Evolutionary conservation across 2,888 invertebrate genomes (phyloP).

Genomic region (Furcula furcula): DNA sequence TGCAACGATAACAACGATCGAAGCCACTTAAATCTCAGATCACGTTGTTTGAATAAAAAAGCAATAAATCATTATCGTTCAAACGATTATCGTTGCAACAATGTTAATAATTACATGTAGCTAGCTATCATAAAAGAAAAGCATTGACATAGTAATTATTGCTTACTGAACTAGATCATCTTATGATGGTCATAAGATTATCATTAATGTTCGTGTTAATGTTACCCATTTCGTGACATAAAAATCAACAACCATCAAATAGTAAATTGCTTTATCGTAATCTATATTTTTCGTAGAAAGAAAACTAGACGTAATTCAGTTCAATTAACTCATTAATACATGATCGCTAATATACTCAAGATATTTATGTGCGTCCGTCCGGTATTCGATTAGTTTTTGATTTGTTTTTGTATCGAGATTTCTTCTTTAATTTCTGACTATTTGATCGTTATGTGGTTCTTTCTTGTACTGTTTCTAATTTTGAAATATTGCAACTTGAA

Average conservation of each 20-base stretch:
- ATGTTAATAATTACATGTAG: background rate
- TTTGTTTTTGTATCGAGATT: too few relatives aligned
- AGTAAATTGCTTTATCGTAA: constrained; percentile 31
- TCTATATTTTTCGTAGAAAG: constrained; percentile 21
- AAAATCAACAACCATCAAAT: constrained; percentile 30
- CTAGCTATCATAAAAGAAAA: background rate
- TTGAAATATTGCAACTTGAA: too few relatives aligned
- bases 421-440: too few relatives aligned
- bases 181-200: background rate
- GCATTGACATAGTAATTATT: background rate
- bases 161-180: background rate
- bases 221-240: constrained; percentile 29
- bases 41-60: background rate
- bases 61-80: background rate
- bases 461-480: too few relatives aligned
- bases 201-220: constrained; percentile 13
- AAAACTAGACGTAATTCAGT: constrained; percentile 21
- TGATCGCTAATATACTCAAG: constrained; percentile 25
- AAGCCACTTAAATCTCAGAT: background rate
- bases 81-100: background rate
- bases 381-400: constrained; percentile 33
- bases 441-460: too few relatives aligned
- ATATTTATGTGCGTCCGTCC: constrained; percentile 34
- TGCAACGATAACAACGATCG: background rate
- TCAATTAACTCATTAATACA: constrained; percentile 23